phyloP scores from a whole-genome alignment of 2,797 vertebrate species.

The Gallirallus australis region DNA sequence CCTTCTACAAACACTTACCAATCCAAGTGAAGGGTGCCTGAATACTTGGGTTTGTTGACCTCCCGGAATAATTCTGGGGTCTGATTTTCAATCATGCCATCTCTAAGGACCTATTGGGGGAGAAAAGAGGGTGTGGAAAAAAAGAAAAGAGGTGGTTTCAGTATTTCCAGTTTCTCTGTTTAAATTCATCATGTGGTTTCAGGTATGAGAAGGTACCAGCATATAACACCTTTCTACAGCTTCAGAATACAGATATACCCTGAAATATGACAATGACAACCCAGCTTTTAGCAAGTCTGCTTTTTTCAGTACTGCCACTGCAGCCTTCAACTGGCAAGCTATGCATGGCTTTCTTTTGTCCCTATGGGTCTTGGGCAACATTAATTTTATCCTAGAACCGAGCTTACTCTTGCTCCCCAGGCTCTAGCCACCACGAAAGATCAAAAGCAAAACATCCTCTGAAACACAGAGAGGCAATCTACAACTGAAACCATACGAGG shows the following conservation, averaged over 20 bases:
- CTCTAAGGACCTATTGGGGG: slow-evolving; percentile 87
- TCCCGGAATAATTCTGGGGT: slow-evolving; percentile 87
- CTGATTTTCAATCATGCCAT: slow-evolving; percentile 95
- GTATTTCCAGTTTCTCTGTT: background rate
- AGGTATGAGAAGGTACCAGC: background rate
- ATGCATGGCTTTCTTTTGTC: background rate
- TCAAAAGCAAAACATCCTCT: background rate
- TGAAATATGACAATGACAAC: background rate
- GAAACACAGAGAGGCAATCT: background rate
- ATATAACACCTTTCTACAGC: background rate
- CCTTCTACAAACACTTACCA: slow-evolving; percentile 76
- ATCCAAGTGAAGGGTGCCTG: slow-evolving; percentile 91
- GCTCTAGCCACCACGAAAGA: background rate
- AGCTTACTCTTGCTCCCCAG: background rate
- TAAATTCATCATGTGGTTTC: background rate
- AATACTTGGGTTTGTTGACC: slow-evolving; percentile 92
- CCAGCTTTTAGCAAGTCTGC: background rate
- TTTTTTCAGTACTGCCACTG: background rate
- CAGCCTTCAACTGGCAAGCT: background rate
- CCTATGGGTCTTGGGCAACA: background rate
- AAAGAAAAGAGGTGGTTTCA: background rate
- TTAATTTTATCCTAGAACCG: background rate
- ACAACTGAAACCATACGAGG: background rate
- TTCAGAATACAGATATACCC: background rate
- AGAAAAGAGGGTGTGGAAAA: background rate